phyloP scores from a whole-genome alignment of 2,113 vertebrate species.

The Erythrocercus mccallii region DNA sequence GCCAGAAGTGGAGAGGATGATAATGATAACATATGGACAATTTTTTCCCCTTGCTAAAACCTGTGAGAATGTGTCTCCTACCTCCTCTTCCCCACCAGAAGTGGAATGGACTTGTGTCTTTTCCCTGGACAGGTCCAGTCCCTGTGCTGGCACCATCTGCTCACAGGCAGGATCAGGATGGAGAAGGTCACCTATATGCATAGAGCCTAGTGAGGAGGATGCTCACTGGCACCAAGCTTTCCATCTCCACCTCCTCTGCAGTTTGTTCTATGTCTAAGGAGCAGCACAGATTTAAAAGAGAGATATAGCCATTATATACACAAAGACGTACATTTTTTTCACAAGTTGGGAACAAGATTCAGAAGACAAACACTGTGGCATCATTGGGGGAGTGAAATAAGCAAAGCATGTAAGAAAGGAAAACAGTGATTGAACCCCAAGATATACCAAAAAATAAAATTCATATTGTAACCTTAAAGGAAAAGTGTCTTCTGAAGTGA shows the following conservation, averaged over 20 bases:
- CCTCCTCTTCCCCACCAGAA: not conserved
- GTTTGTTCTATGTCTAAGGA: not conserved
- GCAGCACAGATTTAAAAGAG: not conserved
- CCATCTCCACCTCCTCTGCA: not conserved
- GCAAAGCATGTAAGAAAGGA: not conserved
- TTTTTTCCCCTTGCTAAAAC: not conserved
- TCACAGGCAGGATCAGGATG: not conserved
- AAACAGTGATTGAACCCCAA: not conserved
- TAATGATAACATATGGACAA: accelerated
- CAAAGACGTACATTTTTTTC: not conserved
- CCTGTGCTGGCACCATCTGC: not conserved
- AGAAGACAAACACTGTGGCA: not conserved
- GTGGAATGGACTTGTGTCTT: not conserved
- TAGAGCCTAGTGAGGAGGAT: not conserved
- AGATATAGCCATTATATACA: not conserved
- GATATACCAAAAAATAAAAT: not conserved
- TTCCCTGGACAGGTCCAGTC: not conserved
- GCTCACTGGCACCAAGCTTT: accelerated
- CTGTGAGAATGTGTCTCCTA: not conserved
- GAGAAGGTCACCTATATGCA: not conserved
- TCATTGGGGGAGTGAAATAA: not conserved
- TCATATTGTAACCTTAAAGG: not conserved
- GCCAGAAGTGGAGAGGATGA: not conserved
- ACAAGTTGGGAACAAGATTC: not conserved
- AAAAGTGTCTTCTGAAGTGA: not conserved